phyloP scores from a whole-genome alignment of 2,888 invertebrate genomes.

The Drosophila trichaetosa region DNA sequence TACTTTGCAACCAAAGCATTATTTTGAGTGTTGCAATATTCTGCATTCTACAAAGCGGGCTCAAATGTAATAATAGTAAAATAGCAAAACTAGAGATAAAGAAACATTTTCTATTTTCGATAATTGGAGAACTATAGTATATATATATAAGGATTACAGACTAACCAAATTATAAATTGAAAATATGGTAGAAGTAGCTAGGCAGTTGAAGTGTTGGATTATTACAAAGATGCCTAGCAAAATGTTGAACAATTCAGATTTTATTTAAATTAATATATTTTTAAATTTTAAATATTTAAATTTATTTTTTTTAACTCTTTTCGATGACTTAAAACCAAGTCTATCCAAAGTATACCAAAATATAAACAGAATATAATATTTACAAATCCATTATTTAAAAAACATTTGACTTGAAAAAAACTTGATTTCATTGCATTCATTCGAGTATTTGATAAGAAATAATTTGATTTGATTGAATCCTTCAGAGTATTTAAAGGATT shows the following conservation, averaged over 20 bases:
- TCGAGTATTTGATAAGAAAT: neutral
- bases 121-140: neutral
- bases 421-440: neutral
- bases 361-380: neutral
- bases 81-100: neutral
- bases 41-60: neutral
- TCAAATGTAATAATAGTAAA: neutral
- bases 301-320: neutral
- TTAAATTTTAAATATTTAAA: too few relatives aligned
- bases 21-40: neutral
- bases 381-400: neutral
- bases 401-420: neutral
- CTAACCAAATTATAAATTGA: accelerated
- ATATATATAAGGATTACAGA: neutral
- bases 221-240: neutral
- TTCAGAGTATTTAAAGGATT: neutral
- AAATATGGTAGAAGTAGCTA: neutral
- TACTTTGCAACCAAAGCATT: neutral
- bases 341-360: accelerated
- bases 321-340: neutral
- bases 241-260: neutral
- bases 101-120: neutral
- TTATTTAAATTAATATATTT: too few relatives aligned
- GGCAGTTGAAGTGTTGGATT: accelerated
- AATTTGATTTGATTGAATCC: neutral